Evolutionary conservation across 2,888 invertebrate species (phyloP), one percentile per base, ranked within the genome.

Genomic region (Cataglyphis livida): DNA sequence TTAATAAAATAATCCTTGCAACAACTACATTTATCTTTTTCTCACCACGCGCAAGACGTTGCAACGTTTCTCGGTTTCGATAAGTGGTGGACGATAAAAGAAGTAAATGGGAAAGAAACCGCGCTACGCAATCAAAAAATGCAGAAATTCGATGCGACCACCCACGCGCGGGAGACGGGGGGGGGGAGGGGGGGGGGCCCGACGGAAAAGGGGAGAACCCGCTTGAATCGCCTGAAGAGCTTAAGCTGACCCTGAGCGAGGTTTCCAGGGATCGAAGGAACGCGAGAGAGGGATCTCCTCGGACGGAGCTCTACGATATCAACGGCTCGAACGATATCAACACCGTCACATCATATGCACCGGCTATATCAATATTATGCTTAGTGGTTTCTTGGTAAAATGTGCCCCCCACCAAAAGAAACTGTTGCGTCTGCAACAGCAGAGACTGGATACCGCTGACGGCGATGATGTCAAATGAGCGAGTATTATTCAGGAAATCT

Each of bases 361-460:
- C 87, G 85, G 88, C 89, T 90, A 91, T 90, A 92, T 92, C 92
- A 89, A 92, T 92, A 92, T 92, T 91, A 91, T 91, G 92, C 92
- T 92, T 90, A 91, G 91, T 91, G 88, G 91, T 90, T 92, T 92
- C 92, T 87, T 82, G 88, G 91, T 92, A 91, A 92, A 91, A 87
- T 88, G 74, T 84, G 88, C 87, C 82, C 87, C 82, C 85, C 86
- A 81, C 88, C 85, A 57, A 41, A 71, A 82, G 85, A 86, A 91
- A 87, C 85, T 91, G 90, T 90, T 90, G 89, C 85, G 90, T 90
- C 90, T 89, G 87, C 89, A 87, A 44, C 61, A 68, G 44, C 59
- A 57, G 85, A 68, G 82, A 83, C 70, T 82, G 83, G 85, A 85
- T 79, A 85, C 79, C 64, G 51, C 35, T 61, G 73, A 57, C n/a